Evolutionary conservation across 2,888 invertebrate genomes (phyloP).

Genomic region (Lasioglossum morio): DNA sequence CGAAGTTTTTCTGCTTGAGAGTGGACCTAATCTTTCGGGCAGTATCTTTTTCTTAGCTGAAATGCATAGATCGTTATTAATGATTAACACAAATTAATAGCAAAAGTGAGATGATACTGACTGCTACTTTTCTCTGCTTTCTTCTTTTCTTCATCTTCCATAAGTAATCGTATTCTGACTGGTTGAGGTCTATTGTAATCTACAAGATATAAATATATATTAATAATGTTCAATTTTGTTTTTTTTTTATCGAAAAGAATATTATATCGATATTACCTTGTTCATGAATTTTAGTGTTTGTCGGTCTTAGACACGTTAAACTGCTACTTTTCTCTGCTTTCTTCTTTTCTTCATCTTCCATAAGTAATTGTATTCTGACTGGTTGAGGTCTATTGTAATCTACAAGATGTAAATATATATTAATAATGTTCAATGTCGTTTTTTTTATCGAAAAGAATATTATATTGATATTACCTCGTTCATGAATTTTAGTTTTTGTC

Average conservation of each 20-base stretch:
- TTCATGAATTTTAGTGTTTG: background rate
- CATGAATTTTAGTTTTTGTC: background rate
- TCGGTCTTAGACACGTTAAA: no score
- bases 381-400: slow-evolving; percentile 38
- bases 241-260: background rate
- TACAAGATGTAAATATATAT: slow-evolving; percentile 13
- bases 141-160: slow-evolving; percentile 10
- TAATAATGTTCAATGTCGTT: background rate
- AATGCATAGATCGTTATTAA: slow-evolving; percentile 8
- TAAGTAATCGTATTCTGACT: slow-evolving; percentile 40
- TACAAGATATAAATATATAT: slow-evolving; percentile 13
- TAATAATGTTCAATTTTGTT: background rate
- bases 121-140: slow-evolving; percentile 26
- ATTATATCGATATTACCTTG: slow-evolving; percentile 19
- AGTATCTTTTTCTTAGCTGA: slow-evolving; percentile 34
- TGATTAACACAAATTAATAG: background rate
- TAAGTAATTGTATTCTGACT: slow-evolving; percentile 39
- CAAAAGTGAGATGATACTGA: slow-evolving; percentile 26
- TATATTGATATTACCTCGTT: slow-evolving; percentile 19
- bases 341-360: slow-evolving; percentile 10
- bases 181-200: slow-evolving; percentile 38
- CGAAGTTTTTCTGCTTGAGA: background rate
- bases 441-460: background rate
- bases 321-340: slow-evolving; percentile 26
- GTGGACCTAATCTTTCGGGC: slow-evolving; percentile 50